phyloP scores from a whole-genome alignment of 2,113 vertebrate genomes.

The Motacilla alba region DNA sequence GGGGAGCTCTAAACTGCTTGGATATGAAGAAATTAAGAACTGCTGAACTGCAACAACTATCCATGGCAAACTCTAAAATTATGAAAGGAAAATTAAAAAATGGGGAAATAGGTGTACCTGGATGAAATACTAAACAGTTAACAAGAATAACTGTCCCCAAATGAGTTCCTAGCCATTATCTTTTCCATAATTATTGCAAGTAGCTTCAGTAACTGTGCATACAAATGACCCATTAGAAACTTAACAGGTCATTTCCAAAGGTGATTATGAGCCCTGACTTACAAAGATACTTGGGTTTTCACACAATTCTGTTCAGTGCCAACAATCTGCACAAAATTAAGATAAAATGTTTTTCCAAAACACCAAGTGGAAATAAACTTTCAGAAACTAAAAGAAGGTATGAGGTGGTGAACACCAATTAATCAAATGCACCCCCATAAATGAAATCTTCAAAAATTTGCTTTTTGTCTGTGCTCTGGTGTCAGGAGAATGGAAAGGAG shows the following conservation, averaged over 20 bases:
- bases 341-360: neutral
- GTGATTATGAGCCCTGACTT: conserved; percentile 29
- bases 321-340: conserved; percentile 17
- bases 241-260: conserved; percentile 55
- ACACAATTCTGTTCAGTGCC: neutral
- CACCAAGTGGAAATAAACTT: conserved; percentile 18
- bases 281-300: neutral
- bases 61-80: neutral
- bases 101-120: neutral
- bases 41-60: neutral
- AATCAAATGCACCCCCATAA: neutral
- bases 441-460: neutral
- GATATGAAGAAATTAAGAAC: neutral
- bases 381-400: neutral
- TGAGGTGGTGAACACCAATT: neutral
- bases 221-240: conserved; percentile 41
- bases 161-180: conserved; percentile 21
- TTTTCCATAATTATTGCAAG: conserved; percentile 27
- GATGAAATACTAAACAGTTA: conserved; percentile 13
- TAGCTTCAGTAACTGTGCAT: conserved; percentile 31
- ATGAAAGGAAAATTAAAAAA: neutral
- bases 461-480: neutral
- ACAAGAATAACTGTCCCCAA: neutral
- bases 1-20: neutral
- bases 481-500: neutral